These are phyloP conservation scores for Agapornis roseicollis DNA, from an alignment of 2,113 vertebrate species.

Conservation along the genomic window DNA sequence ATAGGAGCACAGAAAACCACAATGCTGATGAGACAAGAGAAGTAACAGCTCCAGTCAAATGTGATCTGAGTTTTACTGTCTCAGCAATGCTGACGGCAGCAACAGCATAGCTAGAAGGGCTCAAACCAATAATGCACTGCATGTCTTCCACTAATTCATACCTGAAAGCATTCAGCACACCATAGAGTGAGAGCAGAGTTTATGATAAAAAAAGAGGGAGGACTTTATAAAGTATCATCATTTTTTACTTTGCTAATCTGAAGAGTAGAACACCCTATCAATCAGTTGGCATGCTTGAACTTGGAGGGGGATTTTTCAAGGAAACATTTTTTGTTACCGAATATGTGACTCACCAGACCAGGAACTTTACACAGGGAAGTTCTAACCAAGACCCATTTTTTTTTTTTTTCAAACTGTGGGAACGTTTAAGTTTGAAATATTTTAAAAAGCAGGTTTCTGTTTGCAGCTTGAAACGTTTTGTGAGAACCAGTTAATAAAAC, in stretches of 20 bases:
- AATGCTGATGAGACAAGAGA: not conserved
- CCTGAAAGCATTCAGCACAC: not conserved
- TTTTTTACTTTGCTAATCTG: not conserved
- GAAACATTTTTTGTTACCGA: not conserved
- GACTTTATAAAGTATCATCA: not conserved
- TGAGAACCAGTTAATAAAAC: slow-evolving; percentile 3
- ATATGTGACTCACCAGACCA: not conserved
- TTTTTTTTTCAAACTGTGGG: not conserved
- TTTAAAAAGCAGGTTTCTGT: not conserved
- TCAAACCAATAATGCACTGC: rapidly evolving
- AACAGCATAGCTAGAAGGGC: not conserved
- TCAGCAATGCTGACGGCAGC: not conserved
- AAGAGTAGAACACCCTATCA: not conserved
- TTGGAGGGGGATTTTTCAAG: not conserved
- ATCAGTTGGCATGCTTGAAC: not conserved
- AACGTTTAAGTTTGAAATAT: not conserved
- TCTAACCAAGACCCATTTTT: not conserved
- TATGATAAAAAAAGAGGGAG: not conserved
- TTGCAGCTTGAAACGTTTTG: not conserved
- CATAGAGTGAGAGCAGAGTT: not conserved
- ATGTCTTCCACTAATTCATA: not conserved
- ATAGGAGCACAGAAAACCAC: not conserved
- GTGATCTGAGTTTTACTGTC: not conserved
- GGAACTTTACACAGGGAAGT: not conserved
- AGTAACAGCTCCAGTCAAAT: not conserved